Percentiles rank a stretch among this genome's conserved stretches.
These are phyloP conservation scores for Zapus hudsonius DNA, from an alignment of 2,113 vertebrate genomes.

Conservation along the genomic window DNA sequence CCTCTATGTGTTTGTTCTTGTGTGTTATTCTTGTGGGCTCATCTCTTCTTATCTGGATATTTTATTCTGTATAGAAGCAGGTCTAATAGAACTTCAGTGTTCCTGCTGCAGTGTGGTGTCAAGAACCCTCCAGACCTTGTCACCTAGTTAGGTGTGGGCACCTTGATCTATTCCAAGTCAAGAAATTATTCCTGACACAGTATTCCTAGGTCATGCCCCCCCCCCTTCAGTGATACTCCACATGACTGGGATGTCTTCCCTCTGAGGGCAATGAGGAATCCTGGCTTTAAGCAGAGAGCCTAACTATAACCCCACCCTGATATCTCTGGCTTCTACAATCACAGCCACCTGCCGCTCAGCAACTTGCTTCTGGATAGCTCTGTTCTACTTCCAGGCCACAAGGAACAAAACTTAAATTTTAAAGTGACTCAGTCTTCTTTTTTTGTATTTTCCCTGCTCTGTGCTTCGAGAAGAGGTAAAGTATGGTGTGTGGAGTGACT, in stretches of 20 bases:
- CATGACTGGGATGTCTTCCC: neutral
- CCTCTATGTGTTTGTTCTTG: neutral
- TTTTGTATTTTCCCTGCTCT: neutral
- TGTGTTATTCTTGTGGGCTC: neutral
- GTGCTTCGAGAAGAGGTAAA: neutral
- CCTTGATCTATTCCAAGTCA: neutral
- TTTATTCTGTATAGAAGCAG: neutral
- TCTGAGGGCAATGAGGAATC: neutral
- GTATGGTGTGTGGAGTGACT: neutral
- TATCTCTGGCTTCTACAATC: neutral
- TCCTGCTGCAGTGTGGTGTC: neutral
- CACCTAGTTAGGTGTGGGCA: neutral
- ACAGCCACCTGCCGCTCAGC: neutral
- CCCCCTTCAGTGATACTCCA: neutral
- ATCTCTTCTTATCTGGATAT: neutral
- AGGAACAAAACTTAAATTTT: neutral
- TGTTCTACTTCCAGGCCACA: neutral
- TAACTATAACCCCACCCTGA: neutral
- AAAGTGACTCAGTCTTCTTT: neutral
- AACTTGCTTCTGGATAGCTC: neutral
- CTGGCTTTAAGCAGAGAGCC: neutral
- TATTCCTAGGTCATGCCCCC: too few relatives aligned
- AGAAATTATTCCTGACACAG: neutral
- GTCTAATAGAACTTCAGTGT: neutral
- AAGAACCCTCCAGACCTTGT: neutral